These are phyloP conservation scores for Cyanoramphus novaezelandiae DNA, from an alignment of 2,113 vertebrate genomes.

Conservation along the genomic window DNA sequence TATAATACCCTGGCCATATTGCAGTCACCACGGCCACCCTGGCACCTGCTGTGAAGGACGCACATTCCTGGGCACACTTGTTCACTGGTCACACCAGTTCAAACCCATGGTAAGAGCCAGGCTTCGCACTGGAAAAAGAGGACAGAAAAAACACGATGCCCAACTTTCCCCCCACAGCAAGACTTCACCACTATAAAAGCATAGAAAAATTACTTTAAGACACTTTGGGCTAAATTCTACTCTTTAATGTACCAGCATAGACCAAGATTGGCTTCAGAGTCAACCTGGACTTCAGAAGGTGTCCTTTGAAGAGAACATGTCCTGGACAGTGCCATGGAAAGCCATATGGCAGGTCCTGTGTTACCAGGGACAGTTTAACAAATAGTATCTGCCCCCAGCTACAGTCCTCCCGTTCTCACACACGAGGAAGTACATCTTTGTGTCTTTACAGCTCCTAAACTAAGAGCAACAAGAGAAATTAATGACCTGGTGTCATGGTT, in stretches of 20 bases:
- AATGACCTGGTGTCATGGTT: background rate
- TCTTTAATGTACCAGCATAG: background rate
- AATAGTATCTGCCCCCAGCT: background rate
- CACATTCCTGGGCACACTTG: background rate
- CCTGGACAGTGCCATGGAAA: background rate
- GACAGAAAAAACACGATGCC: background rate
- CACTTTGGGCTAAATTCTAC: background rate
- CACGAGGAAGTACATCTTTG: background rate
- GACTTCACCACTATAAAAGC: background rate
- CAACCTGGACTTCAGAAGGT: background rate
- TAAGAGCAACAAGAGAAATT: background rate
- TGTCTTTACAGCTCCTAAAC: background rate
- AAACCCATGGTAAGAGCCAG: background rate
- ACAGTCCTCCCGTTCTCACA: background rate
- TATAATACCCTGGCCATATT: fast-evolving
- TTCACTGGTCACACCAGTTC: background rate
- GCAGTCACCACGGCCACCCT: fast-evolving
- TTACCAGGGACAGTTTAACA: background rate
- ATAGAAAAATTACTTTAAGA: background rate
- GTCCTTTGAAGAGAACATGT: background rate
- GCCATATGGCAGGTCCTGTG: fast-evolving
- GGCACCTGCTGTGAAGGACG: background rate
- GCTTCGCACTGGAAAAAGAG: background rate
- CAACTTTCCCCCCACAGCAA: background rate
- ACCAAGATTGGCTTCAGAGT: background rate